Conservation (phyloP, 2,797 vertebrate genomes). For the Megaceryle alcyon region DNA sequence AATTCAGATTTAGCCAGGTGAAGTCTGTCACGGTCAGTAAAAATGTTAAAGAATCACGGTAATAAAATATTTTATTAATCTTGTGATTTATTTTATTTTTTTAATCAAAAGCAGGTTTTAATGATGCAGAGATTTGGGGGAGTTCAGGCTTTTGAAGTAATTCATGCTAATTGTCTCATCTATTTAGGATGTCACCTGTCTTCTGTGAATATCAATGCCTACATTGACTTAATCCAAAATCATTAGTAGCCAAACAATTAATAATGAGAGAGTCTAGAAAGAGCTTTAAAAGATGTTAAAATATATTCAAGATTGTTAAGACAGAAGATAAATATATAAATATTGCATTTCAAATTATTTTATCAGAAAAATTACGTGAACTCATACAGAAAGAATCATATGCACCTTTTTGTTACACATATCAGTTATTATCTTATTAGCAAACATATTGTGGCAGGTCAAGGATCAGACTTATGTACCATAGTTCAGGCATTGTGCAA, state of each 20-base stretch:
- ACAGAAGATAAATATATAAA: background rate
- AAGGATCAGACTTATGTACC: background rate
- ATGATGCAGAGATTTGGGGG: background rate
- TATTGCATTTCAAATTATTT: background rate
- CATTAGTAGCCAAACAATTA: constrained; percentile 41
- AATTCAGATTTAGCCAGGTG: constrained; percentile 68
- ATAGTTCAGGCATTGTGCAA: background rate
- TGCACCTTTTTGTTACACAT: background rate
- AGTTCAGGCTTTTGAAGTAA: constrained; percentile 1
- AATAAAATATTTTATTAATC: constrained; percentile 36
- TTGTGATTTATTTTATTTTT: background rate
- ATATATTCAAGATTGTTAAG: background rate
- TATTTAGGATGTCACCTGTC: constrained; percentile 16
- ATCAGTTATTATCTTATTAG: background rate
- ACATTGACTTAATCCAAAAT: constrained; percentile 35
- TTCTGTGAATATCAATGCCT: constrained; percentile 25
- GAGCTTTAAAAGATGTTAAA: background rate
- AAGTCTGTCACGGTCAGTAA: constrained; percentile 46
- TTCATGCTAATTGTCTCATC: constrained; percentile 34
- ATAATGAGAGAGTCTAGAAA: background rate
- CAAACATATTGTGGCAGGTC: background rate
- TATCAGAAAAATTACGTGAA: background rate
- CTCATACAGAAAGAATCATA: background rate
- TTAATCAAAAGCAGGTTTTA: constrained; percentile 9
- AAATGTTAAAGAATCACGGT: constrained; percentile 38